Conservation (phyloP, 2,113 vertebrate species). For the Trochalopteron elliotii region DNA sequence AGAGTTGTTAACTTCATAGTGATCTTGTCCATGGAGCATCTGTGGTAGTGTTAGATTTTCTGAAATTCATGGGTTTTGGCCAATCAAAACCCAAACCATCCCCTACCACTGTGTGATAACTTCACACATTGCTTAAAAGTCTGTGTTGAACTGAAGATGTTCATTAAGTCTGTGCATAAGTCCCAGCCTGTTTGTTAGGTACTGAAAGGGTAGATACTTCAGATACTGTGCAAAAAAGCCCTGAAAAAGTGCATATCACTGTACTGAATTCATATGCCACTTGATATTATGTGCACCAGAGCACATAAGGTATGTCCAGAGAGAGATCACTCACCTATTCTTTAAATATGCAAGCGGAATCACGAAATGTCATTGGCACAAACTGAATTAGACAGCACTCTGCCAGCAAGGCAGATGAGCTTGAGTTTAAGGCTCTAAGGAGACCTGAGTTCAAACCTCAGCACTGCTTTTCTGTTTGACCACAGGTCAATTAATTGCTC, state of each 20-base stretch:
- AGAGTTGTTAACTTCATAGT: not conserved
- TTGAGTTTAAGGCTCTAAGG: not conserved
- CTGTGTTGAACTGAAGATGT: not conserved
- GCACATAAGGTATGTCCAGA: conserved; percentile 62
- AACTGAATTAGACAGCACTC: conserved; percentile 3
- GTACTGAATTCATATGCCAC: conserved; percentile 39
- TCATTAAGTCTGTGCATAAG: not conserved
- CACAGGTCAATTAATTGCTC: not conserved
- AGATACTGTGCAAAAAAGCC: not conserved
- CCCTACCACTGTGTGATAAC: not conserved
- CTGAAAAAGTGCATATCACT: conserved; percentile 15
- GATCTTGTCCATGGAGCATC: not conserved
- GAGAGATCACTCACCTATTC: conserved; percentile 42
- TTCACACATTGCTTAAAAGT: not conserved
- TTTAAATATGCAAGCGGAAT: conserved; percentile 52
- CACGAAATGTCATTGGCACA: conserved; percentile 20
- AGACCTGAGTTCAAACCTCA: not conserved
- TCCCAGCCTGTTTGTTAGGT: not conserved
- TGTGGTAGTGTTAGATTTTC: not conserved
- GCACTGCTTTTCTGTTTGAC: conserved; percentile 1
- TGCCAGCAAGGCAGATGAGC: not conserved
- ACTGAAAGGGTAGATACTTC: conserved; percentile 30
- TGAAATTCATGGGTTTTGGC: not conserved
- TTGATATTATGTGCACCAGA: conserved; percentile 53
- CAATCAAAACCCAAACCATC: conserved; percentile 6